These are phyloP conservation scores for Lamellibrachia luymesi DNA, from an alignment of 1,140 invertebrate species.

Conservation along the genomic window DNA sequence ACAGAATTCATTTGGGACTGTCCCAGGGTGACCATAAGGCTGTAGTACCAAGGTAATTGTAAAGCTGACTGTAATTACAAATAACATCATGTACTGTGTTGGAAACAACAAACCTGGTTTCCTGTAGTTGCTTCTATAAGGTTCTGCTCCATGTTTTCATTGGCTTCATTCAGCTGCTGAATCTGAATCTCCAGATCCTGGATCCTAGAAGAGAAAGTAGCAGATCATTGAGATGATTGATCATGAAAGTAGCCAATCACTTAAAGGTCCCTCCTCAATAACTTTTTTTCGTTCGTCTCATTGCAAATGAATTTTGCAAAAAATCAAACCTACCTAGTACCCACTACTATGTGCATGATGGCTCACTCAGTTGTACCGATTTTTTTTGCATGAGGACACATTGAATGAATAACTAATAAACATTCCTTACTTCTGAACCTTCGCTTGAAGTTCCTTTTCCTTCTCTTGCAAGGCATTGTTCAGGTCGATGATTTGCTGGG, in stretches of 20 bases:
- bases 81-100: background rate
- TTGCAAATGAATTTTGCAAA: too few relatives aligned
- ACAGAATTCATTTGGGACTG: too few relatives aligned
- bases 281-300: too few relatives aligned
- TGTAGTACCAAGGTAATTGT: background rate
- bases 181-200: background rate
- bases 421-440: conserved; percentile 71
- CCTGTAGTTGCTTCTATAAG: background rate
- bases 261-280: background rate
- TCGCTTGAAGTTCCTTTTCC: conserved; percentile 72
- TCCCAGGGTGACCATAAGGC: too few relatives aligned
- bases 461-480: conserved; percentile 83
- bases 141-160: background rate
- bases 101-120: background rate
- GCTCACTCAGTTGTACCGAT: too few relatives aligned
- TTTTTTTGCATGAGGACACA: too few relatives aligned
- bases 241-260: background rate
- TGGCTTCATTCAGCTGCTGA: background rate
- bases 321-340: too few relatives aligned
- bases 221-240: background rate
- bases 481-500: conserved; percentile 88
- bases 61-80: too few relatives aligned
- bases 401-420: background rate
- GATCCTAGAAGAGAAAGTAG: background rate
- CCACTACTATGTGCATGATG: too few relatives aligned